Evolutionary conservation across 2,113 vertebrate genomes (phyloP), one percentile per base, ranked within the genome.

Genomic region (Pontoporia blainvillei): DNA sequence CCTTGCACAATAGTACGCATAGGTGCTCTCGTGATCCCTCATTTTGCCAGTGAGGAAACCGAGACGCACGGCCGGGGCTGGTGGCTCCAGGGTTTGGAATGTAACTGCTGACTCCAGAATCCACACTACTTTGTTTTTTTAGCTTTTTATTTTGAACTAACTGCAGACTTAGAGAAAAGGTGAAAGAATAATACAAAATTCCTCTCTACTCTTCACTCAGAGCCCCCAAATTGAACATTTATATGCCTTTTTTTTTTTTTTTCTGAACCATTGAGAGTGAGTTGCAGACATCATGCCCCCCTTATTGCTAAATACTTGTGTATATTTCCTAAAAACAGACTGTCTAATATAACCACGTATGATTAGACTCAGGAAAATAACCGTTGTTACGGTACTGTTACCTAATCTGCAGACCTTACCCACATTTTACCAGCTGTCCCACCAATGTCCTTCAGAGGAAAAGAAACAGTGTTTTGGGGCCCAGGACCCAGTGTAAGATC

Each of bases 1-100:
- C 2, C 27, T 34, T 1, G 3, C 23, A 5, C 3, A 15, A 8
- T 7, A 0, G 72, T 8, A 1, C 0, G 0, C 20, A 13, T 2
- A 18, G 52, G 18, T n/a, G 8, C 64, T 36, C 27, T 5, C 36
- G 36, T 67, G 13, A 14, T 1, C 9, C 44, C 14, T 90, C 9
- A 4, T 61, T 49, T 69, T 93, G 52, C 34, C 23, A 21, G 46
- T 7, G n/a, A 57, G 57, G 75, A 41, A 23, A 6, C 76, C 17
- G 79, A 75, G 6, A 31, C 59, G 7, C 27, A 31, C 4, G 20
- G 71, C 72, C 15, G 21, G 27, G 17, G 66, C 66, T 5, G 34
- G 23, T 9, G 15, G 21, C 18, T 8, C 15, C 23, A 13, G 54
- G 61, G 29, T 52, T 59, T 44, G 36, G 23, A 67, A 29, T 10